phyloP scores from a whole-genome alignment of 2,797 vertebrate genomes.

The Hipposideros larvatus region DNA sequence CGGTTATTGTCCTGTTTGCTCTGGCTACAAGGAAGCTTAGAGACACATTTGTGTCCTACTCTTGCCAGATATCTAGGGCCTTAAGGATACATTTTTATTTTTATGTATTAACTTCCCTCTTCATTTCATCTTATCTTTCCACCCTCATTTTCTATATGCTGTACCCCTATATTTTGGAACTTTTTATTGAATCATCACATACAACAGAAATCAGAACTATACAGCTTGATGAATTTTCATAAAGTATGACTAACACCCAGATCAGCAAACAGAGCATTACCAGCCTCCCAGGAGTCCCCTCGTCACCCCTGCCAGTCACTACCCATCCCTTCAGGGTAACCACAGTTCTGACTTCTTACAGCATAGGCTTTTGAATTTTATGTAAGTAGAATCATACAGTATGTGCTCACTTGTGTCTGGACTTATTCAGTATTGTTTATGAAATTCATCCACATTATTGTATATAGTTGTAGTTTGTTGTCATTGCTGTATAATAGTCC shows the following conservation, averaged over 20 bases:
- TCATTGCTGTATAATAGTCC: too few species aligned
- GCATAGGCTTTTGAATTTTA: too few species aligned
- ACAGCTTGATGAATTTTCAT: not conserved
- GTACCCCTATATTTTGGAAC: not conserved
- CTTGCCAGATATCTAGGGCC: not conserved
- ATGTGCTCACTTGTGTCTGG: too few species aligned
- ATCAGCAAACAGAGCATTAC: not conserved
- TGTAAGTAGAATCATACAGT: too few species aligned
- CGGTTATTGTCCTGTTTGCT: not conserved
- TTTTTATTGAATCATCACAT: not conserved
- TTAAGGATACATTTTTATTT: not conserved
- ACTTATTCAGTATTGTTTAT: too few species aligned
- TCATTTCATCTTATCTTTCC: slow-evolving; percentile 15
- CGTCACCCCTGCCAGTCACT: too few species aligned
- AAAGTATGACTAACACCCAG: not conserved
- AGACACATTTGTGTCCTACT: not conserved
- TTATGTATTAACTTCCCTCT: not conserved
- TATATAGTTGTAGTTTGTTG: too few species aligned
- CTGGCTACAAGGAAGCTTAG: not conserved
- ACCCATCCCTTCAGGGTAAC: too few species aligned
- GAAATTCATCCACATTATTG: too few species aligned
- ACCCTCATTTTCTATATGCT: not conserved
- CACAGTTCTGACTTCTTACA: too few species aligned
- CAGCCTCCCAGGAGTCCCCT: not conserved
- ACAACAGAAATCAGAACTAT: not conserved